Evolutionary conservation across 37 sponge, comb jelly and placozoan species (phyloP), one percentile per base, ranked within the genome.

Genomic region (Agelas oroides): DNA sequence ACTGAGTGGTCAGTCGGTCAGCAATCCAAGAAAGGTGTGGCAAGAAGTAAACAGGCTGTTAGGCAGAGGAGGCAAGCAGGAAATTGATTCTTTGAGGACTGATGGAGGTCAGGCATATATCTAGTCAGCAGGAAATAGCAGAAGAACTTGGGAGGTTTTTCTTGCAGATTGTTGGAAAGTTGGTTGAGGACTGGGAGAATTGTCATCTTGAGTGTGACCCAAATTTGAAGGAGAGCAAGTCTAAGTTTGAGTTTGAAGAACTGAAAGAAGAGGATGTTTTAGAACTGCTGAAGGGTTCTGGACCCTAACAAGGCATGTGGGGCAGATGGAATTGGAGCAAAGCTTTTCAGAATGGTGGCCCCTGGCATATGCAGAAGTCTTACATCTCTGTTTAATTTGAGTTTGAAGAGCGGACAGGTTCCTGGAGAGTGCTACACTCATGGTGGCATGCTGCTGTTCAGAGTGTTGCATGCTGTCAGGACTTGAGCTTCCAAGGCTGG

Each of bases 291-390:
- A 35, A 5, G 39, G 52, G n/a, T 0, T n/a, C 32, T 78, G 24
- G 65, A 78, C 25, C 46, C 65, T 1, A 78, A 78, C 61, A 70
- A 81, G 82, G 71, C 82, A 52, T 32, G 6, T 5, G 82, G 70
- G 14, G 37, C 20, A 13, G 82, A 68, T 19, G 11, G n/a, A 20
- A 70, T 68, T 24, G 17, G 82, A 68, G 70, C 36, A 1, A 55
- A 69, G 68, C 35, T 68, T 20, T 17, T 81, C 5, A 2, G 35
- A 3, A 53, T 11, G 53, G 16, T 23, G 1, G 82, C 59, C 16
- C 19, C 36, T 11, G 70, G 71, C 3, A 81, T 76, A 8, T 57
- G 61, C 56, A 34, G 27, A 2, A 34, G 33, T 61, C 36, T 76
- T 2, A 76, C 77, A 24, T 59, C 61, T 59, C 61, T 76, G 5